Evolutionary conservation across 2,113 vertebrate genomes (phyloP).

Genomic region (Theristicus caerulescens): DNA sequence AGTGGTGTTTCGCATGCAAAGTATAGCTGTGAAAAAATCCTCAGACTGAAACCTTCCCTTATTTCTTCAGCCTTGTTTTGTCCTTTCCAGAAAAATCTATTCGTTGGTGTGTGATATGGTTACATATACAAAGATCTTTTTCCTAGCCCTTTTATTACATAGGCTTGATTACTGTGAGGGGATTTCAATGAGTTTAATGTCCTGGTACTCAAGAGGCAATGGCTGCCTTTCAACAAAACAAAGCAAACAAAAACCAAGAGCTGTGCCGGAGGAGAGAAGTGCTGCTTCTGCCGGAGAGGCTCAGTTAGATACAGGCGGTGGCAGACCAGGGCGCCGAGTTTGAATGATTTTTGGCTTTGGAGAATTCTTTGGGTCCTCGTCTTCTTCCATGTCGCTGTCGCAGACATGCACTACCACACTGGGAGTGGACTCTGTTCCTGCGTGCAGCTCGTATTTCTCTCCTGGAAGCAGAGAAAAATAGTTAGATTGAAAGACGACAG

Average conservation of each 20-base stretch:
- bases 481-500: neutral
- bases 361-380: slow-evolving; percentile 84
- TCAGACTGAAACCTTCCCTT: neutral
- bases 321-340: slow-evolving; percentile 83
- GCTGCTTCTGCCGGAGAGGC: slow-evolving; percentile 22
- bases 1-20: neutral
- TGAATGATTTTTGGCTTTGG: slow-evolving; percentile 89
- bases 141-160: slow-evolving; percentile 76
- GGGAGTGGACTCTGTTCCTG: slow-evolving; percentile 87
- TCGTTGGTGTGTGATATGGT: slow-evolving; percentile 63
- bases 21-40: neutral
- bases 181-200: slow-evolving; percentile 69
- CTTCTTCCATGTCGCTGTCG: slow-evolving; percentile 83
- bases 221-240: slow-evolving; percentile 54
- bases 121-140: slow-evolving; percentile 65
- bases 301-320: slow-evolving; percentile 83
- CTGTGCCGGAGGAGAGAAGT: slow-evolving; percentile 63
- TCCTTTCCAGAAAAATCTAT: slow-evolving; percentile 8
- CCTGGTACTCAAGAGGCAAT: slow-evolving; percentile 64
- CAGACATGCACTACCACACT: slow-evolving; percentile 89
- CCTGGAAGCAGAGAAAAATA: slow-evolving; percentile 66
- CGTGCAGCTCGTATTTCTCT: slow-evolving; percentile 87
- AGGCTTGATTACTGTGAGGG: slow-evolving; percentile 70
- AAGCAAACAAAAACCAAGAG: slow-evolving; percentile 58
- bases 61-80: slow-evolving; percentile 1